A percentile compares a stretch with the other conserved stretches of the same genome.
Evolutionary conservation across 2,113 vertebrate genomes (phyloP).

Genomic region (Archocentrus centrarchus): DNA sequence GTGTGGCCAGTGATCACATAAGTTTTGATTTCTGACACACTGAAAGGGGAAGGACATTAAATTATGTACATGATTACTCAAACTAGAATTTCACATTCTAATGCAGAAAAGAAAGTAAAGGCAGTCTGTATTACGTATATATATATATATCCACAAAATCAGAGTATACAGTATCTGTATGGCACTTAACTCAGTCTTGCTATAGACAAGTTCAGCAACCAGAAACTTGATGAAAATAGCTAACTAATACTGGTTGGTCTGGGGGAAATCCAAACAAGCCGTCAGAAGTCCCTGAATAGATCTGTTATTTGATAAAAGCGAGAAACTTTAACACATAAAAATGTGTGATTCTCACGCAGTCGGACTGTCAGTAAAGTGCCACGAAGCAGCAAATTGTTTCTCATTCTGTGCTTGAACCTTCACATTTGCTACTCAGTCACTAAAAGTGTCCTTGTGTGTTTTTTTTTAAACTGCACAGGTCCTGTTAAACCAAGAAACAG

Average conservation of each 20-base stretch:
- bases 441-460: neutral
- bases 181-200: neutral
- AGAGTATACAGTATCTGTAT: neutral
- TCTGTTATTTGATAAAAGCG: neutral
- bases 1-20: neutral
- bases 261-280: neutral
- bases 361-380: conserved; percentile 23
- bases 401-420: neutral
- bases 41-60: neutral
- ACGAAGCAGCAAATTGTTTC: neutral
- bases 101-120: neutral
- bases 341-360: conserved; percentile 15
- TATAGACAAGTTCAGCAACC: neutral
- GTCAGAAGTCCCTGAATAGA: neutral
- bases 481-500: too few species aligned
- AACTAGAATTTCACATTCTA: neutral
- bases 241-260: neutral
- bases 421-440: neutral
- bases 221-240: neutral
- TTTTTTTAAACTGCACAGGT: too few species aligned
- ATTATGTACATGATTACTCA: neutral
- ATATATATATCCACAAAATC: neutral
- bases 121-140: neutral
- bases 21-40: neutral
- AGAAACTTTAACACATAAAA: conserved; percentile 16